phyloP scores from a whole-genome alignment of 2,113 vertebrate genomes.

The Crotalus viridis region DNA sequence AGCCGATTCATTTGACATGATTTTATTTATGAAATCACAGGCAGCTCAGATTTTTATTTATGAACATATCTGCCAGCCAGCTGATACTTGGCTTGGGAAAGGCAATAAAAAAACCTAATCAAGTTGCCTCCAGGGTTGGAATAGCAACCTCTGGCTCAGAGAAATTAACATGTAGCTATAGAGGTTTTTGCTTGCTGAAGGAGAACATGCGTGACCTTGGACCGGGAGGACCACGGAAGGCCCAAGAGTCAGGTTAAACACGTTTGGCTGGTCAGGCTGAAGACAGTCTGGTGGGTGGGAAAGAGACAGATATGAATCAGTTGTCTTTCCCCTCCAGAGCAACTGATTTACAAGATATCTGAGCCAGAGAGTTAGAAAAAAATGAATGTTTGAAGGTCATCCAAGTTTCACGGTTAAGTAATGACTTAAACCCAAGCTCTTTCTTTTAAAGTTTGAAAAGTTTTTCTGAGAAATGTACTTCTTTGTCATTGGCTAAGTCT shows the following conservation, averaged over 20 bases:
- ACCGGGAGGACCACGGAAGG: slow-evolving; percentile 15
- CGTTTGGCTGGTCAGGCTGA: neutral
- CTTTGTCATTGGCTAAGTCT: neutral
- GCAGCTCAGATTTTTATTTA: slow-evolving; percentile 56
- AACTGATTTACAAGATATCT: neutral
- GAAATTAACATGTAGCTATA: neutral
- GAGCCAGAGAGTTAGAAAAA: neutral
- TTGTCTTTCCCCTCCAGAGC: neutral
- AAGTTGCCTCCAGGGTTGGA: slow-evolving; percentile 61
- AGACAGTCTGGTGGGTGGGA: neutral
- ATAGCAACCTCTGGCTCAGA: neutral
- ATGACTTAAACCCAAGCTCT: neutral
- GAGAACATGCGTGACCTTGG: neutral
- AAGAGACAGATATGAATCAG: neutral
- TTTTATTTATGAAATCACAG: slow-evolving; percentile 53
- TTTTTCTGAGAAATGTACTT: neutral
- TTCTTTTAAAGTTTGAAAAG: neutral
- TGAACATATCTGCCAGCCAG: slow-evolving; percentile 49
- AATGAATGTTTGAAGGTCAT: neutral
- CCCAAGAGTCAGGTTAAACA: accelerated
- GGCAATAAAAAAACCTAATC: slow-evolving; percentile 61
- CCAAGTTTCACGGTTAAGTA: neutral
- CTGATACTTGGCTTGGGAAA: slow-evolving; percentile 61
- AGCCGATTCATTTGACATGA: slow-evolving; percentile 48
- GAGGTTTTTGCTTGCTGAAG: too few species aligned